Evolutionary conservation across 2,797 vertebrate genomes (phyloP).

Genomic region (Liparis tanakae): DNA sequence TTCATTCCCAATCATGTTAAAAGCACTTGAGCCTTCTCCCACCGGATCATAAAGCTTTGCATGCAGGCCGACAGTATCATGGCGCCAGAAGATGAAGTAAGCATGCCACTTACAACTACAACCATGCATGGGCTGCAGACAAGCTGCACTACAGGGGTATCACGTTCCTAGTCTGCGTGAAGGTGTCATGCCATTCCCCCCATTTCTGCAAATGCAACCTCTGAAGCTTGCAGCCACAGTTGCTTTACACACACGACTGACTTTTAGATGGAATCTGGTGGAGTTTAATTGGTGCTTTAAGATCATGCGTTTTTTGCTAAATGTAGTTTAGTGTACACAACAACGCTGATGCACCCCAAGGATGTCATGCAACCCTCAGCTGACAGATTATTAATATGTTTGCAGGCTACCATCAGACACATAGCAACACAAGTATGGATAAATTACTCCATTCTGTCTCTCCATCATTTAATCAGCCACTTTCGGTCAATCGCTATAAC

Average conservation of each 20-base stretch:
- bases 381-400: background rate
- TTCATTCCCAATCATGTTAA: conserved; percentile 11
- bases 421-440: conserved; percentile 1
- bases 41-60: conserved; percentile 55
- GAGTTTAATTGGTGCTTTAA: conserved; percentile 19
- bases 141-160: conserved; percentile 65
- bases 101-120: conserved; percentile 62
- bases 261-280: background rate
- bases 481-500: conserved; percentile 37
- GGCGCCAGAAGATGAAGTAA: conserved; percentile 61
- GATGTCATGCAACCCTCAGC: conserved; percentile 19
- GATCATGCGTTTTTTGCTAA: conserved; percentile 17
- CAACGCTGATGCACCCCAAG: conserved; percentile 13
- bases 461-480: conserved; percentile 48
- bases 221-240: conserved; percentile 18
- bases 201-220: conserved; percentile 51
- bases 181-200: conserved; percentile 62
- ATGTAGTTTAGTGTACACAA: conserved; percentile 5
- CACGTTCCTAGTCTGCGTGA: conserved; percentile 62
- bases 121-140: conserved; percentile 62
- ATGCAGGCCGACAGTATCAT: conserved; percentile 58
- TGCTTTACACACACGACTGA: background rate
- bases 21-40: conserved; percentile 25
- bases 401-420: background rate
- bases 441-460: conserved; percentile 14